These are phyloP conservation scores for Petrocephalus microphthalmus DNA, from an alignment of 2,113 vertebrate species.

Conservation along the genomic window DNA sequence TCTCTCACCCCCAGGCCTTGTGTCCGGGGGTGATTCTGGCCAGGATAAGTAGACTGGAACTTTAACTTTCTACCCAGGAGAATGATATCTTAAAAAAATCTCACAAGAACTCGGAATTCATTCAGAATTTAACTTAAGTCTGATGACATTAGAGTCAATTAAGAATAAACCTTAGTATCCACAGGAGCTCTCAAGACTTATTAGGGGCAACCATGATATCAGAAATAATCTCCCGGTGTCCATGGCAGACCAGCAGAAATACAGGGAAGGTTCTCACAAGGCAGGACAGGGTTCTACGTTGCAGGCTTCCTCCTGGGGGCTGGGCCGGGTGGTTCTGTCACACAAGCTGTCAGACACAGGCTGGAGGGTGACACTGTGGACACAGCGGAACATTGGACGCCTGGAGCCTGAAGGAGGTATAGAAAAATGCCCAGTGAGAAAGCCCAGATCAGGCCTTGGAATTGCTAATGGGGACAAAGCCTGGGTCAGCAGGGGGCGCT, in stretches of 20 bases:
- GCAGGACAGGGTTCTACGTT: slow-evolving; percentile 87
- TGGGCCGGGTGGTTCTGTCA: slow-evolving; percentile 73
- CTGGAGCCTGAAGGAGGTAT: slow-evolving; percentile 67
- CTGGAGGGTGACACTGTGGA: slow-evolving; percentile 72
- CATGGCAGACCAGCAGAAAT: not conserved
- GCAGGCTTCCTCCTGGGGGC: slow-evolving; percentile 80
- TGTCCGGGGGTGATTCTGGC: not conserved
- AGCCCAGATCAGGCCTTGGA: not conserved
- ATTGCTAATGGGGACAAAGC: not conserved
- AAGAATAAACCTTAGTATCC: not conserved
- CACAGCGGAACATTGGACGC: slow-evolving; percentile 75
- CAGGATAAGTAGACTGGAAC: not conserved
- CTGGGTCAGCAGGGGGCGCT: not conserved
- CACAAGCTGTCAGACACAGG: slow-evolving; percentile 74
- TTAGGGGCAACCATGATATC: not conserved
- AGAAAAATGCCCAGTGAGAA: not conserved
- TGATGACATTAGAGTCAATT: not conserved
- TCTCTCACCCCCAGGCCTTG: not conserved
- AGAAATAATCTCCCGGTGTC: not conserved
- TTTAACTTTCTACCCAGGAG: not conserved
- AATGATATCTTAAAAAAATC: not conserved
- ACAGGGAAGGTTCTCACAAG: slow-evolving; percentile 69
- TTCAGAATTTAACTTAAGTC: not conserved
- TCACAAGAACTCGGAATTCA: not conserved
- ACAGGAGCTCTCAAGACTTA: not conserved